phyloP scores from a whole-genome alignment of 2,797 vertebrate species.

The Bradypus variegatus region DNA sequence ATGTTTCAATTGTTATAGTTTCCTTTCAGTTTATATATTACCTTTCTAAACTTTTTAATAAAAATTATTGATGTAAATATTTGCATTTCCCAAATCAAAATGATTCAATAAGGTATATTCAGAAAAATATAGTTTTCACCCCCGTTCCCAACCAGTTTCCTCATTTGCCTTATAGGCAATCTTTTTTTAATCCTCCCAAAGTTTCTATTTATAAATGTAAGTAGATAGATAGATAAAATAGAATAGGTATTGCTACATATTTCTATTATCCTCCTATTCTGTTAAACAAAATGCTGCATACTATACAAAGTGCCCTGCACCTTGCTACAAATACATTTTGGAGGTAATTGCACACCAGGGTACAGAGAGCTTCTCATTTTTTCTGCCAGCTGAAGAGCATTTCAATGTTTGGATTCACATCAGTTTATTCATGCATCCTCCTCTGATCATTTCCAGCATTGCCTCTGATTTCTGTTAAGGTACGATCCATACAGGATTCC shows the following conservation, averaged over 20 bases:
- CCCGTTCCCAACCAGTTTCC: fast-evolving
- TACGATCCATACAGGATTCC: not conserved
- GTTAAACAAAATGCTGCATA: not conserved
- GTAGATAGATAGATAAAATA: not conserved
- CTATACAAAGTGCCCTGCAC: not conserved
- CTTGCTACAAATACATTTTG: not conserved
- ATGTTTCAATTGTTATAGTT: not conserved
- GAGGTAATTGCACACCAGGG: not conserved
- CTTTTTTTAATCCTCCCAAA: not conserved
- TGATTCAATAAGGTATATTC: not conserved
- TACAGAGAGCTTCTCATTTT: not conserved
- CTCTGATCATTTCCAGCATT: not conserved
- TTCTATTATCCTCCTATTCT: not conserved
- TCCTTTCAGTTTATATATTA: not conserved
- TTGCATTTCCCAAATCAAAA: not conserved
- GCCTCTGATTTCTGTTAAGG: not conserved
- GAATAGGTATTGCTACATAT: not conserved
- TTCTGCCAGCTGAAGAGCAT: not conserved
- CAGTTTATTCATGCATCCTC: no score
- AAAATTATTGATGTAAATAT: not conserved
- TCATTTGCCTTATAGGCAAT: not conserved
- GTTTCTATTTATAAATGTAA: not conserved
- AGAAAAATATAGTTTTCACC: not conserved
- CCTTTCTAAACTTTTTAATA: not conserved
- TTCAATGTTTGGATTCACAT: not conserved